Percentiles rank a stretch among this genome's conserved stretches.
phyloP scores from a whole-genome alignment of 2,888 invertebrate genomes.

The Catonia carolina region DNA sequence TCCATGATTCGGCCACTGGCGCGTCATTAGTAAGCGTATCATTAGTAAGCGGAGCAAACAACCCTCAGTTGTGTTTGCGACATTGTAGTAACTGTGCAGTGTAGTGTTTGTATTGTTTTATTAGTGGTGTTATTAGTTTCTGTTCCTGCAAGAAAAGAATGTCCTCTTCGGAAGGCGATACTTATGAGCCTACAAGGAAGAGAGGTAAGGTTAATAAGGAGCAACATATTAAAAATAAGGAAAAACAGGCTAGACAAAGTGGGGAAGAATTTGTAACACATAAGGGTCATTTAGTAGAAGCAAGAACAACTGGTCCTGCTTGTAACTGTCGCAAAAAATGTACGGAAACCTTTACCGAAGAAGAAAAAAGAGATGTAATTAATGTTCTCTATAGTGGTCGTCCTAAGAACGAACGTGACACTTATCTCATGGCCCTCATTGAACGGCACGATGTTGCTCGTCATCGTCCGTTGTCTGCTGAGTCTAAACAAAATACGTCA shows the following conservation, averaged over 20 bases:
- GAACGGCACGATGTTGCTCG: neutral
- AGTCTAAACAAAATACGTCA: neutral
- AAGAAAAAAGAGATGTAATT: neutral
- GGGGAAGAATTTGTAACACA: constrained; percentile 10
- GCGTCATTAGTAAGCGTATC: no score
- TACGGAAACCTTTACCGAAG: neutral
- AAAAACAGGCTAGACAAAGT: neutral
- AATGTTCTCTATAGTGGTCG: neutral
- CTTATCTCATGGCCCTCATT: neutral
- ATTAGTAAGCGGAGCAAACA: no score
- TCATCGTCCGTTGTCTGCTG: neutral
- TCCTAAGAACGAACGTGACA: neutral
- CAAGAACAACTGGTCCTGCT: constrained; percentile 1
- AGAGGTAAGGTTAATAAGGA: constrained; percentile 6
- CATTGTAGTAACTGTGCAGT: no score
- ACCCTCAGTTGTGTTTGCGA: no score
- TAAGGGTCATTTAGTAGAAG: neutral
- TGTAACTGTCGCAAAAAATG: constrained; percentile 1
- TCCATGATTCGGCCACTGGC: no score
- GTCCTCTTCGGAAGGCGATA: neutral
- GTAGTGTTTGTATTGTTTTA: no score
- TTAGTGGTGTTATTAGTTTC: no score
- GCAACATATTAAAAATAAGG: neutral
- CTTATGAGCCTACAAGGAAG: neutral
- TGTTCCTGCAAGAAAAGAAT: no score